Percentiles rank a stretch among this genome's conserved stretches.
Conservation (phyloP, 1,140 invertebrate genomes). For the Trinorchestia longiramus region DNA sequence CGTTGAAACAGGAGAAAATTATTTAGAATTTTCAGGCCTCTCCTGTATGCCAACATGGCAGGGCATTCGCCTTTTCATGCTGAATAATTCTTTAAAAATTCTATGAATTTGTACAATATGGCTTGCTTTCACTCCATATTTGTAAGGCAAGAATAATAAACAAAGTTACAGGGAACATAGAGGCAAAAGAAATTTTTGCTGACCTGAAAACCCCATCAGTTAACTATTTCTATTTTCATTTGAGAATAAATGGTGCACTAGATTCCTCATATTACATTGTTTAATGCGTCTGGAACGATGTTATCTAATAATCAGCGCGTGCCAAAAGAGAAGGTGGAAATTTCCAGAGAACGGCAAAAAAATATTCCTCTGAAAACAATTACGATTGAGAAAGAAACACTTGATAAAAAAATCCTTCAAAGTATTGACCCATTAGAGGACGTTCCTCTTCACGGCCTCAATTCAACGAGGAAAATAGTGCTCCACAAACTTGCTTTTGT, state of each 20-base stretch:
- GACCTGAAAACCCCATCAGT: background rate
- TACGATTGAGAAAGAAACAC: background rate
- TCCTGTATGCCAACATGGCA: background rate
- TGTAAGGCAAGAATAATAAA: background rate
- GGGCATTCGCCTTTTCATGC: background rate
- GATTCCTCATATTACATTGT: background rate
- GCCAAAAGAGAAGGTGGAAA: background rate
- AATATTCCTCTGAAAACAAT: background rate
- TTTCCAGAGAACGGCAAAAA: background rate
- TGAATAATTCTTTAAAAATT: background rate
- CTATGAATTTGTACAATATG: background rate
- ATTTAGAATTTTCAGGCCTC: no score
- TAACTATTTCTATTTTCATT: background rate
- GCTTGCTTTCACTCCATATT: background rate
- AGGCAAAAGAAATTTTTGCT: background rate
- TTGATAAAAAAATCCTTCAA: background rate
- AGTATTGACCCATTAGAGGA: background rate
- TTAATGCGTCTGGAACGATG: background rate
- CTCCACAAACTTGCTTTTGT: background rate
- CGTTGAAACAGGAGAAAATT: no score
- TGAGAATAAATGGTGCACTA: background rate
- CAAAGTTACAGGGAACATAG: background rate
- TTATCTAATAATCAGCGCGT: background rate
- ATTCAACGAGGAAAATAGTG: background rate
- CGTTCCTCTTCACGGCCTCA: background rate